Evolutionary conservation across 2,113 vertebrate species (phyloP).

Genomic region (Saguinus imperator): DNA sequence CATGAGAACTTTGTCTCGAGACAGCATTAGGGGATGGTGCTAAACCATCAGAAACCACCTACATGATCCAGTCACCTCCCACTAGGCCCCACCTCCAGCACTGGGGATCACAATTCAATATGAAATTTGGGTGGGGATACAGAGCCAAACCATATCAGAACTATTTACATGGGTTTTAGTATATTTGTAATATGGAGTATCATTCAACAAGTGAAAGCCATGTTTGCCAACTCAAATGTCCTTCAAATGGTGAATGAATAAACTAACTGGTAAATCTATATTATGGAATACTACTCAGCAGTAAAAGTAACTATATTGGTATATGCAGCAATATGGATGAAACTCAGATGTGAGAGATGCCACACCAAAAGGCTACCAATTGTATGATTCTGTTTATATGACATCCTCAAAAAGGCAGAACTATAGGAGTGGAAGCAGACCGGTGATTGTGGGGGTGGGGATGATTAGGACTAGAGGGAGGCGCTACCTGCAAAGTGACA

Average conservation of each 20-base stretch:
- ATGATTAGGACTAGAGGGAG: too few relatives aligned
- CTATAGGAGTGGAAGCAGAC: background rate
- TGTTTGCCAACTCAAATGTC: background rate
- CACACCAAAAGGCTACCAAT: background rate
- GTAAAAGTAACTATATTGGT: background rate
- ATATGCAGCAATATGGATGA: background rate
- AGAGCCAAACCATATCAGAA: too few relatives aligned
- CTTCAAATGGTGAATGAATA: background rate
- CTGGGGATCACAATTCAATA: too few relatives aligned
- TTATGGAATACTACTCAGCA: background rate
- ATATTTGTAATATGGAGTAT: background rate
- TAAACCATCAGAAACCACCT: too few relatives aligned
- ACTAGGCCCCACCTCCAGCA: too few relatives aligned
- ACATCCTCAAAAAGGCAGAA: background rate
- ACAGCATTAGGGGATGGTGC: too few relatives aligned
- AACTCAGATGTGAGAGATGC: background rate
- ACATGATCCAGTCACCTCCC: too few relatives aligned
- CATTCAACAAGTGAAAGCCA: background rate
- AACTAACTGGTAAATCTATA: background rate
- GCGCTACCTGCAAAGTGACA: background rate
- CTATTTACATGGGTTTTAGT: background rate
- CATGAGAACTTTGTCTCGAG: too few relatives aligned
- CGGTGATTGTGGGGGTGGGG: fast-evolving
- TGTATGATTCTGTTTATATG: background rate
- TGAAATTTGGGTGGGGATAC: too few relatives aligned